Percentiles rank a stretch among this genome's conserved stretches.
Evolutionary conservation across 2,888 invertebrate species (phyloP).

Genomic region (Drosophila putrida): DNA sequence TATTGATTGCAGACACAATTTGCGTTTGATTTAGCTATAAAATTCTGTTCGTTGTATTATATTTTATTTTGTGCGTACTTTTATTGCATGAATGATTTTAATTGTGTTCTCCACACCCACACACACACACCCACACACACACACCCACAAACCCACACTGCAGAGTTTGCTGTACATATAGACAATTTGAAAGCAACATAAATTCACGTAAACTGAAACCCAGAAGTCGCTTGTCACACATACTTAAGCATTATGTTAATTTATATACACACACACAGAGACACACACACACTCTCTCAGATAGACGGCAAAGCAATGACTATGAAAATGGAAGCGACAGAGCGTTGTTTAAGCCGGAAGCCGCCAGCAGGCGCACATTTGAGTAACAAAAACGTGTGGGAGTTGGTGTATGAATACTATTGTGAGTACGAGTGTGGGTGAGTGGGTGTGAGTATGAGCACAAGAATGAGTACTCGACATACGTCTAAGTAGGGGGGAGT

Average conservation of each 20-base stretch:
- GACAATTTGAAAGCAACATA: constrained; percentile 75
- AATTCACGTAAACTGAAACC: constrained; percentile 76
- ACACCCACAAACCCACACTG: constrained; percentile 3
- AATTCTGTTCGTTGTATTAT: constrained; percentile 43
- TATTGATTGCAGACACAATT: constrained; percentile 54
- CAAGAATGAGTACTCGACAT: constrained; percentile 11
- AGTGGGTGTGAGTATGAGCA: background rate
- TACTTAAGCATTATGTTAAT: constrained; percentile 81
- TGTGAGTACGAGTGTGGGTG: background rate
- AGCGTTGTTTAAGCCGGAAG: constrained; percentile 78
- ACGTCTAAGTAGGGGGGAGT: constrained; percentile 5
- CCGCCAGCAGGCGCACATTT: constrained; percentile 64
- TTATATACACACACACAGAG: constrained; percentile 59
- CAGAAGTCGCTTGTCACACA: constrained; percentile 81
- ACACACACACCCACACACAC: background rate
- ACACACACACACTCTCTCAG: constrained; percentile 9
- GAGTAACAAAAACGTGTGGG: constrained; percentile 26
- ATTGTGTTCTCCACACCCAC: constrained; percentile 53
- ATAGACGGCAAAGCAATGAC: constrained; percentile 51
- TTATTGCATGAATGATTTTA: constrained; percentile 73
- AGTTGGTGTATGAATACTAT: constrained; percentile 14
- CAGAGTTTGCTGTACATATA: constrained; percentile 36
- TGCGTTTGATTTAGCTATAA: constrained; percentile 29
- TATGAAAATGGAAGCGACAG: constrained; percentile 78
- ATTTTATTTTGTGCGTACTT: constrained; percentile 45